Evolutionary conservation across 2,113 vertebrate genomes (phyloP).

Genomic region (Hoplias malabaricus): DNA sequence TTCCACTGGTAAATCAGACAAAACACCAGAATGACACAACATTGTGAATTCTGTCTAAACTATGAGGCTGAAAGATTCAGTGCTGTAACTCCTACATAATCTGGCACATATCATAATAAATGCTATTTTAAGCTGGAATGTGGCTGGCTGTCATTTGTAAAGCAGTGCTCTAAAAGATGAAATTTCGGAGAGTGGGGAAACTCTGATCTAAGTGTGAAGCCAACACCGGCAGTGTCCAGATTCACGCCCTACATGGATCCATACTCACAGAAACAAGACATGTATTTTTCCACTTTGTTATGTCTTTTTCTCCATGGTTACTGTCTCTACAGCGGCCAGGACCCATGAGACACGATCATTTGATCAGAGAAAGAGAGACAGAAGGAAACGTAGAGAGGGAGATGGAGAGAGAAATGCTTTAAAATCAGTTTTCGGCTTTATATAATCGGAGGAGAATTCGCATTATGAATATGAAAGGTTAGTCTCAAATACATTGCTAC

Average conservation of each 20-base stretch:
- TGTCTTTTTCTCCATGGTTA: slow-evolving; percentile 36
- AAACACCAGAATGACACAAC: too few relatives aligned
- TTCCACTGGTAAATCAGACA: too few relatives aligned
- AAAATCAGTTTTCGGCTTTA: not conserved
- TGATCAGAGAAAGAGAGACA: not conserved
- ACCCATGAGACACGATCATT: slow-evolving; percentile 1
- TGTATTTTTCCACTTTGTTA: slow-evolving; percentile 19
- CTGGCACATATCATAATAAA: not conserved
- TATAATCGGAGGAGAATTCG: not conserved
- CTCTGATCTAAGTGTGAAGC: slow-evolving; percentile 10
- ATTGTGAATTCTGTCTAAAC: too few relatives aligned
- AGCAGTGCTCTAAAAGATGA: not conserved
- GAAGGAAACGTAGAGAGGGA: not conserved
- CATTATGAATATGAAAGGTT: not conserved
- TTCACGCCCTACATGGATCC: not conserved
- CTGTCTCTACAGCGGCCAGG: slow-evolving; percentile 5
- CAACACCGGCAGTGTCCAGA: slow-evolving; percentile 10
- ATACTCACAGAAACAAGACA: slow-evolving; percentile 20
- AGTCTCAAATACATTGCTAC: not conserved
- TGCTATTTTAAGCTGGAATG: not conserved
- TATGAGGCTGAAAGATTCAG: not conserved
- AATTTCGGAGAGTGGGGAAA: slow-evolving; percentile 5
- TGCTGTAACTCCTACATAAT: not conserved
- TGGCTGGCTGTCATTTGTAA: not conserved
- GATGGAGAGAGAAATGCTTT: not conserved